Evolutionary conservation across 2,113 vertebrate genomes (phyloP), one percentile per base, ranked within the genome.

Genomic region (Catharus minimus): DNA sequence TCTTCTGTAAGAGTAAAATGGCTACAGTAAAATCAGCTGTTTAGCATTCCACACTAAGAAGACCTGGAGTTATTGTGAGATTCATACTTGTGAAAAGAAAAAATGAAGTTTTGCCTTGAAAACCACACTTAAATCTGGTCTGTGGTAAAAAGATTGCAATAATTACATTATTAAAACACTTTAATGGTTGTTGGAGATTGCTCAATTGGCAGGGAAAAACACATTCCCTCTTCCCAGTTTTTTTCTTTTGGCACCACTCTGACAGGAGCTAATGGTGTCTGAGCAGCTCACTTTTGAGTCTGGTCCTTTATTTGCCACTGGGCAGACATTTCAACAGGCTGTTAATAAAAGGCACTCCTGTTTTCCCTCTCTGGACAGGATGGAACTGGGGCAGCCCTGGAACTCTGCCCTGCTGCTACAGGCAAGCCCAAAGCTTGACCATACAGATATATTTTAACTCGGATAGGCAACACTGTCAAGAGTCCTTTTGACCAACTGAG

Each of bases 101-200:
- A 92, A 88, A 69, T 8, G 58, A 46, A 71, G 24, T 12, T 81
- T 83, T 86, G 43, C n/a, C 47, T 89, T 50, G 24, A 19, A 88
- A 66, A 60, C 32, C 1, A 2, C 41, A 46, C 16, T 79, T 89
- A 52, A 71, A 79, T 86, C 75, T 83, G 22, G 20, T 88, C 36
- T 67, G 53, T 60, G 36, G 44, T 75, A 53, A 86, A 79, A 86
- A 58, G 44, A 90, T 13, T 90, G 57, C 38, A 60, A 88, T 83
- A 88, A 93, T 67, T 76, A 80, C 39, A 58, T 23, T 15, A 92
- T 89, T 73, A 92, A 88, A 89, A 20, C 44, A 11, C 88, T 77
- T 82, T 91, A 90, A 92, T 86, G 8, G 36, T 71, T 88, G 44
- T 56, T 83, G 82, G 80, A 95, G 27, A 46, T 75, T 66, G 38